A percentile compares a stretch with the other conserved stretches of the same genome.
Evolutionary conservation across 2,888 invertebrate genomes (phyloP).

Genomic region (Cantharis nigra): DNA sequence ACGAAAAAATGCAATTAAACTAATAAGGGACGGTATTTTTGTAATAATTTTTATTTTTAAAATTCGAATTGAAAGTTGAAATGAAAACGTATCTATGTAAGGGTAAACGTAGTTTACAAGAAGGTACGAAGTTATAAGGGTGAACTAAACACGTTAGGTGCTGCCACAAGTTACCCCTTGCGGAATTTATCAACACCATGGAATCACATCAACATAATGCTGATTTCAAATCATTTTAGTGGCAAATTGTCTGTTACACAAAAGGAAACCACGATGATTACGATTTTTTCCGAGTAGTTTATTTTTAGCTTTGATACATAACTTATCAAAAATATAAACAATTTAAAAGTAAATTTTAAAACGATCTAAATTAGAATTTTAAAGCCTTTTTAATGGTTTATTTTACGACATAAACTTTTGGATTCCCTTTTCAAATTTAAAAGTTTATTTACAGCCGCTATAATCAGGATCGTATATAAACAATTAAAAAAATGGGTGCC

Average conservation of each 20-base stretch:
- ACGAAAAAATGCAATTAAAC: background rate
- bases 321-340: background rate
- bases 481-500: constrained; percentile 19
- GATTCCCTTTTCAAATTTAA: constrained; percentile 16
- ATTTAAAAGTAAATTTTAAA: background rate
- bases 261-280: constrained; percentile 15
- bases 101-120: background rate
- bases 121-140: background rate
- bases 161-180: constrained; percentile 24
- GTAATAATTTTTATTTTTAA: background rate
- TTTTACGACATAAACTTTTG: constrained; percentile 25
- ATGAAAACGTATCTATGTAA: background rate
- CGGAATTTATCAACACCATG: constrained; percentile 18
- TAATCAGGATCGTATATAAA: constrained; percentile 25
- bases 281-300: constrained; percentile 1
- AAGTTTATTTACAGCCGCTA: constrained; percentile 26
- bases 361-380: background rate
- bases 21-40: background rate
- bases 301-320: background rate
- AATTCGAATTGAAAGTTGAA: background rate
- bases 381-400: background rate
- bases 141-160: constrained; percentile 19
- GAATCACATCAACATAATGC: constrained; percentile 9
- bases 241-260: constrained; percentile 10
- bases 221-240: constrained; percentile 16